These are phyloP conservation scores for Toxotes jaculatrix DNA, from an alignment of 2,113 vertebrate genomes.

Conservation along the genomic window DNA sequence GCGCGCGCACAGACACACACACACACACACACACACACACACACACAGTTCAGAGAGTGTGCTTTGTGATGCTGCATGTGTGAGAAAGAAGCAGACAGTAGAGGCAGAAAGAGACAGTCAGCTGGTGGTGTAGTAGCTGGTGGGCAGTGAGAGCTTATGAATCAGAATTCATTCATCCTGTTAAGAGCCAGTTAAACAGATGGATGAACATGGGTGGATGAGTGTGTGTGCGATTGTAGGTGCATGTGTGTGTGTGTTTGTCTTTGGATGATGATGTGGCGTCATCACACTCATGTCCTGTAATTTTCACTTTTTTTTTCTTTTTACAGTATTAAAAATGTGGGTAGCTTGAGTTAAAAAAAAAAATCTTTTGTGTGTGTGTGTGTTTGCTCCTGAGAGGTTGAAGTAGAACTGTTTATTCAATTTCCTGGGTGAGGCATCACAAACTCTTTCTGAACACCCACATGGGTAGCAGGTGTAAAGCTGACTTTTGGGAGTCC, in stretches of 20 bases:
- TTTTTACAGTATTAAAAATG: constrained; percentile 11
- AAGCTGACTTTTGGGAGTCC: constrained; percentile 52
- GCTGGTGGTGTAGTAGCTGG: constrained; percentile 25
- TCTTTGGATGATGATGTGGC: background rate
- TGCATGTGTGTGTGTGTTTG: constrained; percentile 1
- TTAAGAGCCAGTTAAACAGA: constrained; percentile 30
- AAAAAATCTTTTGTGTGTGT: background rate
- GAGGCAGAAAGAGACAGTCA: constrained; percentile 10
- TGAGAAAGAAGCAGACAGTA: background rate
- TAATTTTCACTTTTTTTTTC: background rate
- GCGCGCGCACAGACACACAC: background rate
- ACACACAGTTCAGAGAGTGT: background rate
- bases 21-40: background rate
- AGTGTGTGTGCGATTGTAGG: constrained; percentile 7
- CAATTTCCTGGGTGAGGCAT: constrained; percentile 57
- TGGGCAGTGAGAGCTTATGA: constrained; percentile 36
- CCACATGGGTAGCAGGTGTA: constrained; percentile 49
- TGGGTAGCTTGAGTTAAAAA: background rate
- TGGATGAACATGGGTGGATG: constrained; percentile 19
- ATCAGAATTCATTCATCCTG: constrained; percentile 46
- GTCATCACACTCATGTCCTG: background rate
- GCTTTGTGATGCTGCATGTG: background rate
- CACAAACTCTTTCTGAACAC: constrained; percentile 51
- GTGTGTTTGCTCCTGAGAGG: constrained; percentile 19
- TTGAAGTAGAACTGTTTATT: constrained; percentile 55